These are phyloP conservation scores for Lepidocolaptes lacrymiger DNA, from an alignment of 2,797 vertebrate species.

Conservation along the genomic window DNA sequence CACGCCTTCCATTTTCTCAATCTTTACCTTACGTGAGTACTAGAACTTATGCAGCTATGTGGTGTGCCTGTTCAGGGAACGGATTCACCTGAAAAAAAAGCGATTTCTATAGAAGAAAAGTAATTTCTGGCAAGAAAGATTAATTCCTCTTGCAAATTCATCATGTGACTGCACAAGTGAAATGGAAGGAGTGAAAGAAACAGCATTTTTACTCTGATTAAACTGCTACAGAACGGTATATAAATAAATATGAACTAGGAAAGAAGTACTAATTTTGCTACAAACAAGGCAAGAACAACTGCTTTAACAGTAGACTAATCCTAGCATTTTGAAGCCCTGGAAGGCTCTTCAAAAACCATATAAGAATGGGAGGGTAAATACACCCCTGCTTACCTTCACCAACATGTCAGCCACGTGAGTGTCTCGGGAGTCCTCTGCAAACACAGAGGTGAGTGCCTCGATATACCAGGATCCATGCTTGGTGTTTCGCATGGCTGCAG, in stretches of 20 bases:
- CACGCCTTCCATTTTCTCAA: background rate
- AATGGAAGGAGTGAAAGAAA: background rate
- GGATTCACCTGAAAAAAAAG: background rate
- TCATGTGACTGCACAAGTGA: rapidly evolving
- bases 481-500: conserved; percentile 95
- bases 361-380: background rate
- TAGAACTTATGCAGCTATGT: background rate
- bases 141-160: background rate
- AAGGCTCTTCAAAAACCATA: background rate
- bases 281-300: background rate
- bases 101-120: background rate
- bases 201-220: background rate
- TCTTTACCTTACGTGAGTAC: background rate
- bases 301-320: background rate
- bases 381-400: conserved; percentile 84
- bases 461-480: conserved; percentile 96
- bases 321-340: background rate
- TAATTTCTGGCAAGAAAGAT: background rate
- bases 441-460: conserved; percentile 87
- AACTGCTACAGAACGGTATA: background rate
- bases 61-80: background rate
- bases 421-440: conserved; percentile 86
- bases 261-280: background rate
- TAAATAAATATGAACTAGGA: rapidly evolving
- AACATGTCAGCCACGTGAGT: conserved; percentile 94